Conservation (phyloP, 2,888 invertebrate species). For the Anarsia innoxiella region DNA sequence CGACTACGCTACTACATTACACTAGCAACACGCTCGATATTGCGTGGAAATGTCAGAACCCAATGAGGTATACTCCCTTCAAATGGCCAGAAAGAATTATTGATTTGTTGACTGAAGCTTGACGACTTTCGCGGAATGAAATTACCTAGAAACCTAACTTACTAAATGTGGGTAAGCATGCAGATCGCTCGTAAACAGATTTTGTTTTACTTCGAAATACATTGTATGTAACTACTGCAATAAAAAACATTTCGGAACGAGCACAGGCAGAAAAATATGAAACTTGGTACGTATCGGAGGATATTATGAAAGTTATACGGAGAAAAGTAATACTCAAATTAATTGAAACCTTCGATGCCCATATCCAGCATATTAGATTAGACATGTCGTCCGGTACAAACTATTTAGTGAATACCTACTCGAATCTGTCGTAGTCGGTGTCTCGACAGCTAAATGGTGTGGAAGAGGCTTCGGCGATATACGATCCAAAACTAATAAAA, state of each 20-base stretch:
- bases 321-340: no score
- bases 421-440: constrained; percentile 28
- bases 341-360: no score
- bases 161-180: constrained; percentile 13
- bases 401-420: constrained; percentile 44
- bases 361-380: constrained; percentile 59
- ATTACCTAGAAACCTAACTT: constrained; percentile 23
- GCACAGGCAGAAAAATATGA: no score
- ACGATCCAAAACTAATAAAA: constrained; percentile 11
- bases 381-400: constrained; percentile 45
- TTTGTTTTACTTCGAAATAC: constrained; percentile 1
- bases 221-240: background rate
- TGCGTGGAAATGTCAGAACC: constrained; percentile 13
- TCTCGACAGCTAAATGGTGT: constrained; percentile 19
- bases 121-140: constrained; percentile 26
- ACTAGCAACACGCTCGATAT: constrained; percentile 8
- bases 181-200: constrained; percentile 7
- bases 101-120: constrained; percentile 24
- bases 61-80: constrained; percentile 12
- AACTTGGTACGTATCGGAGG: no score
- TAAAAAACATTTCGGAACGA: no score
- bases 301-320: no score
- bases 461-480: constrained; percentile 23
- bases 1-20: no score
- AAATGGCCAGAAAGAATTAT: constrained; percentile 18